A percentile compares a stretch with the other conserved stretches of the same genome.
Evolutionary conservation across 2,113 vertebrate genomes (phyloP).

Genomic region (Cynopterus brachyotis): DNA sequence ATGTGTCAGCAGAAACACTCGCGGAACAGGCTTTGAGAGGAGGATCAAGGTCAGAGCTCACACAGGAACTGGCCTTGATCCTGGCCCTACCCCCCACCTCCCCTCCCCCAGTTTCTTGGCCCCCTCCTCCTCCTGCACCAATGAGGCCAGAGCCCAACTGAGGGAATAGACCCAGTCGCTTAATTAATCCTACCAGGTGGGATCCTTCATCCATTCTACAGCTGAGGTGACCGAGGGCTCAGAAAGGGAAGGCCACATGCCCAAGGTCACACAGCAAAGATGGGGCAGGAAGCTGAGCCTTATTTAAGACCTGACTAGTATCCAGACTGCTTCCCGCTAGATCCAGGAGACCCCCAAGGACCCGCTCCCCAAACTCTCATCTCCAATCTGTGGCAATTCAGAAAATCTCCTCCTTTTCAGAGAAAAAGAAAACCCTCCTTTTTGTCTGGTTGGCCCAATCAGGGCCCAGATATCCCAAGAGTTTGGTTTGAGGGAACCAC

Average conservation of each 20-base stretch:
- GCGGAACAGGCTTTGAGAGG: neutral
- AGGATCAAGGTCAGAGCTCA: conserved; percentile 48
- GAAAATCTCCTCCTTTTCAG: neutral
- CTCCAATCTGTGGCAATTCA: rapidly evolving
- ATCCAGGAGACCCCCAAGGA: neutral
- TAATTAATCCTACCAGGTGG: neutral
- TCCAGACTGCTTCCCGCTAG: neutral
- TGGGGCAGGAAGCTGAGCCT: neutral
- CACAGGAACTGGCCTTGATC: rapidly evolving
- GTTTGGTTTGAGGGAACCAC: neutral
- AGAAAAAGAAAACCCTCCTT: neutral
- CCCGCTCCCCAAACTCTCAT: neutral
- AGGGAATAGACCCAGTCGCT: neutral
- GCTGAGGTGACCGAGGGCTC: neutral
- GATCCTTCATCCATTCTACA: neutral
- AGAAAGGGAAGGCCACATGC: neutral
- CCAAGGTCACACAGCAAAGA: conserved; percentile 10
- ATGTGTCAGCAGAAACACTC: conserved; percentile 66
- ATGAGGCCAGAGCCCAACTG: neutral
- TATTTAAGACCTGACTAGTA: neutral
- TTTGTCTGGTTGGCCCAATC: neutral
- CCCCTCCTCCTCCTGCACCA: neutral
- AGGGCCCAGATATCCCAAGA: neutral
- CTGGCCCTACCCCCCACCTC: neutral
- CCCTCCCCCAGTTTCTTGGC: neutral